A percentile compares a stretch with the other conserved stretches of the same genome.
These are phyloP conservation scores for Eristalis arbustorum DNA, from an alignment of 2,888 invertebrate species.

Conservation along the genomic window DNA sequence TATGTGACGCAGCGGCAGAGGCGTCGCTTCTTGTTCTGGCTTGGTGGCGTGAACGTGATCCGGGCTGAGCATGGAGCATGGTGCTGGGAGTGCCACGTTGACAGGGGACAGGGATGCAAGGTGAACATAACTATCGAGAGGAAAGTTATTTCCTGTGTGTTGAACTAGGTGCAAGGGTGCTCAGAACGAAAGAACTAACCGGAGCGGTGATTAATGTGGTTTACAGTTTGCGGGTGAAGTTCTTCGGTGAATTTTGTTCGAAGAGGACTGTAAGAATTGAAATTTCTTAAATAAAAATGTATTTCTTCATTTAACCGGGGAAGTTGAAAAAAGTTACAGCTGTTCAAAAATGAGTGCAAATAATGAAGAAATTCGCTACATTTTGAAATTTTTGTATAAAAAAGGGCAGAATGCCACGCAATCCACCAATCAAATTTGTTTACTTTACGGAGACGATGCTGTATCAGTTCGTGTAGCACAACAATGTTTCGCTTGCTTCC, in stretches of 20 bases:
- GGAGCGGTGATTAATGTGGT: not conserved
- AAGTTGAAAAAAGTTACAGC: too few species aligned
- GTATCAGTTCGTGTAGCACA: too few species aligned
- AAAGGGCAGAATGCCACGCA: too few species aligned
- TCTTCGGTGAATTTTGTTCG: not conserved
- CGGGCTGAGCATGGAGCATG: not conserved
- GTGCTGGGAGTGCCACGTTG: not conserved
- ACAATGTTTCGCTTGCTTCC: too few species aligned
- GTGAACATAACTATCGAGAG: not conserved
- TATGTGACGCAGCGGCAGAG: constrained; percentile 9
- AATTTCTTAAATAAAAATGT: too few species aligned
- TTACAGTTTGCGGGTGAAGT: not conserved
- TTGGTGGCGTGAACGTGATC: not conserved
- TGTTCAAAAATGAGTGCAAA: too few species aligned
- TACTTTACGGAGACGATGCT: too few species aligned
- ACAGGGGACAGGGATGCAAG: not conserved
- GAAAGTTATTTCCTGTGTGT: not conserved
- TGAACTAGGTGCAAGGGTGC: not conserved
- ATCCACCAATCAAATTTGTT: too few species aligned
- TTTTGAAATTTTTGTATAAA: too few species aligned
- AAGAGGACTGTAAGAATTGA: too few species aligned
- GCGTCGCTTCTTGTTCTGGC: not conserved
- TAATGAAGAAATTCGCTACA: too few species aligned
- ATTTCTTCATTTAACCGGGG: too few species aligned
- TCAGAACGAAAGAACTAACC: not conserved